phyloP scores from a whole-genome alignment of 1,140 invertebrate species.

The Ceratina calcarata region DNA sequence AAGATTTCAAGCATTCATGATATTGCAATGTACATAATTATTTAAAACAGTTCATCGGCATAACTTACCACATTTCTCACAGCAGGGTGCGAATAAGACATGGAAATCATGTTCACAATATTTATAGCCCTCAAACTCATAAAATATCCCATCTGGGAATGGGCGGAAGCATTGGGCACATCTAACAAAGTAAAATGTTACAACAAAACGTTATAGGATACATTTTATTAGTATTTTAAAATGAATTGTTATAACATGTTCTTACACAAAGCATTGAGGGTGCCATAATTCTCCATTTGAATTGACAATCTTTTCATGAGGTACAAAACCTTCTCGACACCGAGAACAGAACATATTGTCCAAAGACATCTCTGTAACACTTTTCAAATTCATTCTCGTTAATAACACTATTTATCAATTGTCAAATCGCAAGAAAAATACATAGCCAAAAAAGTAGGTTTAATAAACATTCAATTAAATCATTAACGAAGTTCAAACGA shows the following conservation, averaged over 20 bases:
- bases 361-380: slow-evolving; percentile 89
- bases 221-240: not conserved
- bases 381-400: slow-evolving; percentile 71
- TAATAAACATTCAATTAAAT: too few relatives aligned
- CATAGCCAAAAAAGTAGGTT: too few relatives aligned
- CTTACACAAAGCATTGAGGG: slow-evolving; percentile 99
- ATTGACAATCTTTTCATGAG: slow-evolving; percentile 99
- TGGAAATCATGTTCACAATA: slow-evolving; percentile 99
- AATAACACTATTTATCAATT: not conserved
- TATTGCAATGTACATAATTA: slow-evolving; percentile 9
- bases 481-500: not conserved
- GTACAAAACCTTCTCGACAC: slow-evolving; percentile 95
- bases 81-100: slow-evolving; percentile 98
- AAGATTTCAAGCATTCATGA: slow-evolving; percentile 18
- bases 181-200: slow-evolving; percentile 80
- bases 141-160: slow-evolving; percentile 98
- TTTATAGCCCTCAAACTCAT: slow-evolving; percentile 99
- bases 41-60: slow-evolving; percentile 14
- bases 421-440: too few relatives aligned
- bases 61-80: slow-evolving; percentile 94
- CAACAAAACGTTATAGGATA: not conserved
- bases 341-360: slow-evolving; percentile 96
- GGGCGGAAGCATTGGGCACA: slow-evolving; percentile 99
- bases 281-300: slow-evolving; percentile 99
- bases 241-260: slow-evolving; percentile 61